Evolutionary conservation across 2,888 invertebrate genomes (phyloP).

Genomic region (Polydrusus pterygomalis): DNA sequence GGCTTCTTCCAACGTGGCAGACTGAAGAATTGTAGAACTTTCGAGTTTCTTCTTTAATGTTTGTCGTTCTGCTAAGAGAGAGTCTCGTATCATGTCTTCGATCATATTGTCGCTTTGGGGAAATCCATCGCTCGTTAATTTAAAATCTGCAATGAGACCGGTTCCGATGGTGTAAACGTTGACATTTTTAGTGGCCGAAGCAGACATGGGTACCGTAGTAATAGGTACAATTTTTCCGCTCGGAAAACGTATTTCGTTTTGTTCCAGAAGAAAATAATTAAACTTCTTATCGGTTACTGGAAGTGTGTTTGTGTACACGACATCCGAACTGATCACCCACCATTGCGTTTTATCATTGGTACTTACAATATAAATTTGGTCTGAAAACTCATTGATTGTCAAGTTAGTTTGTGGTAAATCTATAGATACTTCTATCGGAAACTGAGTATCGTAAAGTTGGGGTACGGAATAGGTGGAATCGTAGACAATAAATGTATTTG

Average conservation of each 20-base stretch:
- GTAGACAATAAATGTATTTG: background rate
- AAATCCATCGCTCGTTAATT: background rate
- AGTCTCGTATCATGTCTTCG: background rate
- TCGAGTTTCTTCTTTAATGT: no score
- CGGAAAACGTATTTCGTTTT: background rate
- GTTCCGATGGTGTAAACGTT: background rate
- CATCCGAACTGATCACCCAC: background rate
- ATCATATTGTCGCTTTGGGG: background rate
- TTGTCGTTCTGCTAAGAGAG: no score
- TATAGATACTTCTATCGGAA: background rate
- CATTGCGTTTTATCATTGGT: background rate
- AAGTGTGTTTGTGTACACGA: background rate
- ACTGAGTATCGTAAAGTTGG: background rate
- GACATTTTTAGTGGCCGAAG: background rate
- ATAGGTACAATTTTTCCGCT: background rate
- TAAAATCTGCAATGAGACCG: background rate
- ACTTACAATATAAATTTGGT: background rate
- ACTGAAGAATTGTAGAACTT: no score
- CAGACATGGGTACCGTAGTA: background rate
- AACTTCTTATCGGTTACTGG: background rate
- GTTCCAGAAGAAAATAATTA: background rate
- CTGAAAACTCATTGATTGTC: background rate
- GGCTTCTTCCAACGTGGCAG: no score
- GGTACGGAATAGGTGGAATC: background rate
- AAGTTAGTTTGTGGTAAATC: background rate